Percentiles rank a stretch among this genome's conserved stretches.
Conservation (phyloP, 2,888 invertebrate genomes). For the Zaprionus bogoriensis region DNA sequence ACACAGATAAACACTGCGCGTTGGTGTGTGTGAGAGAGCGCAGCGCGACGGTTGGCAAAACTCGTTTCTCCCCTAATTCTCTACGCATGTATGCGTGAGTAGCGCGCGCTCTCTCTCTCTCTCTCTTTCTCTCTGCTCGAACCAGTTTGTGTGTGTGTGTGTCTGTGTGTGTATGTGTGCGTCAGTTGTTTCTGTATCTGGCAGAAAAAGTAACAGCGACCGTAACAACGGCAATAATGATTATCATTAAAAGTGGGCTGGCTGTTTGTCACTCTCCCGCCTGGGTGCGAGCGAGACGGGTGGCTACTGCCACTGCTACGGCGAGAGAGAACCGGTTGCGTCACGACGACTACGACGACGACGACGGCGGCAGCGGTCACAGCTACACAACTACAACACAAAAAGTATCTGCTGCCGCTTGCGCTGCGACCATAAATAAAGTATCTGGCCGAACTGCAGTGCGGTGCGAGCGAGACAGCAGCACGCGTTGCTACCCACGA, state of each 20-base stretch:
- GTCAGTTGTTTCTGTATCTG: no score
- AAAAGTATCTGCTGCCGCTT: constrained; percentile 22
- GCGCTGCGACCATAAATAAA: constrained; percentile 78
- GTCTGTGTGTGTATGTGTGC: constrained; percentile 12
- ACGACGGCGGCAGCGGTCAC: constrained; percentile 8
- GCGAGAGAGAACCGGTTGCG: constrained; percentile 64
- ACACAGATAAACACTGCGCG: constrained; percentile 25
- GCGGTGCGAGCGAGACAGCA: constrained; percentile 46
- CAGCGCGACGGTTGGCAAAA: constrained; percentile 41
- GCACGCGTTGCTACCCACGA: constrained; percentile 49
- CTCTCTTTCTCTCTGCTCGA: no score
- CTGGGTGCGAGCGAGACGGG: constrained; percentile 41
- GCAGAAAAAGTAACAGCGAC: constrained; percentile 49
- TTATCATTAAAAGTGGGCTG: constrained; percentile 81
- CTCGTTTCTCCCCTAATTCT: constrained; percentile 63
- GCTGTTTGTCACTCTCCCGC: constrained; percentile 61
- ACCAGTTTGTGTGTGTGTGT: no score
- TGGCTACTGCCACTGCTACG: constrained; percentile 15
- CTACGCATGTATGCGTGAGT: constrained; percentile 15
- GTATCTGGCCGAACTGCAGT: constrained; percentile 63
- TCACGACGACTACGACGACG: constrained; percentile 20
- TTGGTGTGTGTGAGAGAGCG: constrained; percentile 34
- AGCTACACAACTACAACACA: constrained; percentile 29
- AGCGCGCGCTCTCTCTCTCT: constrained; percentile 2
- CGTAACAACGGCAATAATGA: constrained; percentile 80